Evolutionary conservation across 2,113 vertebrate genomes (phyloP).

Genomic region (Speoplatyrhinus poulsoni): DNA sequence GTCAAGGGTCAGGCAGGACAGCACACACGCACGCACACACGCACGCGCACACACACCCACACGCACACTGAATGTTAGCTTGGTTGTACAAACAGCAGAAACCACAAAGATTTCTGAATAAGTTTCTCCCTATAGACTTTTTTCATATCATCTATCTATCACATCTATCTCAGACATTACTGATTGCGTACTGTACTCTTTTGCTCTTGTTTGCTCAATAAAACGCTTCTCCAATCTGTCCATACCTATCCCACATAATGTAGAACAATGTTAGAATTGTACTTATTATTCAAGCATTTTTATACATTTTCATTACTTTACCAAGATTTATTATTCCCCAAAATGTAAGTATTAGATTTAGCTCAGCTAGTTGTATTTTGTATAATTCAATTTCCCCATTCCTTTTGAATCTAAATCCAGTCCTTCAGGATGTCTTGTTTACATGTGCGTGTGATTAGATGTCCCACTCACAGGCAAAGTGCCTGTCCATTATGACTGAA

Average conservation of each 20-base stretch:
- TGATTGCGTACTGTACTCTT: constrained; percentile 19
- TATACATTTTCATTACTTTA: background rate
- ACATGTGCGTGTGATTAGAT: background rate
- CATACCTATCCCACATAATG: constrained; percentile 32
- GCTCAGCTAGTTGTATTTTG: background rate
- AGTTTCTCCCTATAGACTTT: background rate
- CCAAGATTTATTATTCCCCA: background rate
- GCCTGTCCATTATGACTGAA: constrained; percentile 39
- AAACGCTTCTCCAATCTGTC: constrained; percentile 23
- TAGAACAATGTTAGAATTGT: constrained; percentile 29
- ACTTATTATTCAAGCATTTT: constrained; percentile 13
- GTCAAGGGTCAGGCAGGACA: constrained; percentile 17
- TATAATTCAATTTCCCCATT: background rate
- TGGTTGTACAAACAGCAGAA: background rate
- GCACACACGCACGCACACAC: constrained; percentile 11
- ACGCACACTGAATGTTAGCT: background rate
- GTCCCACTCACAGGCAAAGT: constrained; percentile 28
- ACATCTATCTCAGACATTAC: constrained; percentile 11
- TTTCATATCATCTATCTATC: constrained; percentile 12
- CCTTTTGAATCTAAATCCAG: constrained; percentile 2
- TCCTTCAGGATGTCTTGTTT: background rate
- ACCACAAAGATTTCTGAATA: constrained; percentile 9
- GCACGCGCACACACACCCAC: constrained; percentile 13
- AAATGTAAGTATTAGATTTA: background rate
- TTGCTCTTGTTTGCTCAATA: background rate